A percentile compares a stretch with the other conserved stretches of the same genome.
These are phyloP conservation scores for Semaprochilodus insignis DNA, from an alignment of 2,797 vertebrate species.

Conservation along the genomic window DNA sequence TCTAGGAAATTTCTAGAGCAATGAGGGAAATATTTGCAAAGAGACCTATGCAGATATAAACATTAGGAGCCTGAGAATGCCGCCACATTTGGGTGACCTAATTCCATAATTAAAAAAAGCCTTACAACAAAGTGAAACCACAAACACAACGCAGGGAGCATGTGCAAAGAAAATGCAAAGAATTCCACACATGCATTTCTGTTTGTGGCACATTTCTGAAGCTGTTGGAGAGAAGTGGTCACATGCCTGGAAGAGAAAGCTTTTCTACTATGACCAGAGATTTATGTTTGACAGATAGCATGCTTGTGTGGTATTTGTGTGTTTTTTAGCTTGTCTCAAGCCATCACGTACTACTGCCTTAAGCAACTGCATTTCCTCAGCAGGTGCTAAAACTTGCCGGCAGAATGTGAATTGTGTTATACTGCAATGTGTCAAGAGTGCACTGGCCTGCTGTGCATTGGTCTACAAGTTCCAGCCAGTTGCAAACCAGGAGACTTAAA, in stretches of 20 bases:
- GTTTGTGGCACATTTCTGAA: neutral
- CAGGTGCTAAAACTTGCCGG: slow-evolving; percentile 35
- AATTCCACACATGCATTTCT: neutral
- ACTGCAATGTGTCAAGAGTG: slow-evolving; percentile 16
- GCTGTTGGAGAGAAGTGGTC: neutral
- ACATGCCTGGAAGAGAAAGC: slow-evolving; percentile 4
- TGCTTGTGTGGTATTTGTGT: slow-evolving; percentile 18
- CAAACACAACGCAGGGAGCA: slow-evolving; percentile 48
- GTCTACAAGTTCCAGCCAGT: slow-evolving; percentile 28
- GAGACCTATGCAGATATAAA: slow-evolving; percentile 55
- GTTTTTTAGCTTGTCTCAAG: slow-evolving; percentile 30
- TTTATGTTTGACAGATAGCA: slow-evolving; percentile 28
- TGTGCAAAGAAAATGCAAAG: slow-evolving; percentile 21
- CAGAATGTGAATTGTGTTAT: slow-evolving; percentile 1
- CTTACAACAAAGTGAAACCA: slow-evolving; percentile 60
- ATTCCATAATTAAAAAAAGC: slow-evolving; percentile 60
- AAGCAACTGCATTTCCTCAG: slow-evolving; percentile 35
- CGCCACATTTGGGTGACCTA: slow-evolving; percentile 68
- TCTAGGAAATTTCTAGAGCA: slow-evolving; percentile 72
- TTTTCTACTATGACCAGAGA: slow-evolving; percentile 29
- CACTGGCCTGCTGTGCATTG: slow-evolving; percentile 11
- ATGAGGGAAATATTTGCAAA: slow-evolving; percentile 57
- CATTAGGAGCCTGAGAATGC: slow-evolving; percentile 57
- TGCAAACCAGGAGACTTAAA: neutral
- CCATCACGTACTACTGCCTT: slow-evolving; percentile 23